Conservation (phyloP, 2,888 invertebrate species). For the Teinopalpus imperialis region DNA sequence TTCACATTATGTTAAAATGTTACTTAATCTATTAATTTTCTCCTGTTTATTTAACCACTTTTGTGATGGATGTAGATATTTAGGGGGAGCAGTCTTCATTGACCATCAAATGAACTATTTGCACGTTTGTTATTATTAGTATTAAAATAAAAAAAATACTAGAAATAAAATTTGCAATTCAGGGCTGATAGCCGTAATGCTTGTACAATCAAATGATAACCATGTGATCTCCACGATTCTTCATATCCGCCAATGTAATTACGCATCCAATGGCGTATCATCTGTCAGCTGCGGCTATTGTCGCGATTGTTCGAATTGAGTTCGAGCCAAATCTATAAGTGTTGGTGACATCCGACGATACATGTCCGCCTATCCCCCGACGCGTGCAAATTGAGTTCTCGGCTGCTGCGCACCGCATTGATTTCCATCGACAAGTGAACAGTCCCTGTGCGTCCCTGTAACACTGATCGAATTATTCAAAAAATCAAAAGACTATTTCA, state of each 20-base stretch:
- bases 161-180: no score
- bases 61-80: no score
- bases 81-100: no score
- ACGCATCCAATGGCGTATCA: conserved; percentile 29
- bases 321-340: conserved; percentile 43
- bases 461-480: conserved; percentile 19
- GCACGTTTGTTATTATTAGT: no score
- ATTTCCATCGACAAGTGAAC: conserved; percentile 58
- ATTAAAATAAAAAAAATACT: no score
- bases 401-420: conserved; percentile 48
- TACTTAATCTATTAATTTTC: no score
- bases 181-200: no score
- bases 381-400: conserved; percentile 68
- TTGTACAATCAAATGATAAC: no score
- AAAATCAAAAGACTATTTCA: background rate
- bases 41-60: no score
- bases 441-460: conserved; percentile 28
- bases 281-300: conserved; percentile 34
- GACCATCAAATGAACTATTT: no score
- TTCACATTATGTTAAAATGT: no score
- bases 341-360: conserved; percentile 61
- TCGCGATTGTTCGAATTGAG: conserved; percentile 29
- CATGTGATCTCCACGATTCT: conserved; percentile 2
- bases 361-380: conserved; percentile 47
- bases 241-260: conserved; percentile 15